Conservation (phyloP, 2,888 invertebrate species). For the Pterostichus madidus region DNA sequence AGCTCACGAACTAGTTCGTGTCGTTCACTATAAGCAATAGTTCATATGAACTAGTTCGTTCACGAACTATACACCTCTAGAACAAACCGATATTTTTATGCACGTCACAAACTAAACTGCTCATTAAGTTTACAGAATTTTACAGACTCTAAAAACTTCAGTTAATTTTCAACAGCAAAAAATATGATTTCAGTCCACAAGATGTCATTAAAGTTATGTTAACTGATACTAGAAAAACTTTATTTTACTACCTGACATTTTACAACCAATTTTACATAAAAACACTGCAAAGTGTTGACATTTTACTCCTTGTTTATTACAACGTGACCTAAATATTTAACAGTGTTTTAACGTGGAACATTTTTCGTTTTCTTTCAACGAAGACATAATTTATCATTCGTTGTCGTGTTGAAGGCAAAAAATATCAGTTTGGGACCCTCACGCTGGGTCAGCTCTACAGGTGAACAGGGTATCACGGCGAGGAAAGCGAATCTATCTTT, state of each 20-base stretch:
- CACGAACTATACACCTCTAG: too few species aligned
- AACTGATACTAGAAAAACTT: too few species aligned
- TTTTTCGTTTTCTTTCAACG: conserved; percentile 27
- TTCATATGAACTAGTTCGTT: too few species aligned
- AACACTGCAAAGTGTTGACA: conserved; percentile 12
- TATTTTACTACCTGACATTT: background rate
- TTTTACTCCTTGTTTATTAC: conserved; percentile 41
- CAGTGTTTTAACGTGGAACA: conserved; percentile 4
- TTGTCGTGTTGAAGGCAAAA: conserved; percentile 25
- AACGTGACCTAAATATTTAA: conserved; percentile 33
- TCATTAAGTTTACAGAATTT: too few species aligned
- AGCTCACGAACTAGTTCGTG: too few species aligned
- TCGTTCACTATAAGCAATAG: too few species aligned
- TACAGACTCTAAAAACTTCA: too few species aligned
- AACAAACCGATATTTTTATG: too few species aligned
- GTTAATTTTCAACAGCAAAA: too few species aligned
- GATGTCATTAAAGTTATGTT: too few species aligned
- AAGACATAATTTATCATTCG: conserved; percentile 40
- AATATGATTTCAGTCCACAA: too few species aligned
- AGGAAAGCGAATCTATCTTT: conserved; percentile 12
- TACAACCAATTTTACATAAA: conserved; percentile 1
- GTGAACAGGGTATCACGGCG: background rate
- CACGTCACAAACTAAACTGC: too few species aligned
- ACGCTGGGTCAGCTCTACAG: conserved; percentile 8
- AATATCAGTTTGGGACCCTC: background rate